Percentiles rank a stretch among this genome's conserved stretches.
Conservation (phyloP, 2,888 invertebrate species). For the Cotesia congregata region DNA sequence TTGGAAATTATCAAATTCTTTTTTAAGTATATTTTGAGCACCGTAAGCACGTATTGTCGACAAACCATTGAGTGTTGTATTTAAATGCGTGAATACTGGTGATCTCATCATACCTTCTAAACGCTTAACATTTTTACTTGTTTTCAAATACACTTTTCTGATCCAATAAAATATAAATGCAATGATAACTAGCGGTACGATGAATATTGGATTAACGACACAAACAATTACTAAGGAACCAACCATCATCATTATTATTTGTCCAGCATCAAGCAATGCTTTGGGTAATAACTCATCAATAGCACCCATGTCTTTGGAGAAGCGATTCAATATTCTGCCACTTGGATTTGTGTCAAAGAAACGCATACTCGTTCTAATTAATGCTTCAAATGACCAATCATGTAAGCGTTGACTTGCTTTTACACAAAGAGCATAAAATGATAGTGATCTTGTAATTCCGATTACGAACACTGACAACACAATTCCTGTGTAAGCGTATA, state of each 20-base stretch:
- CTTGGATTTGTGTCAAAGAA: constrained; percentile 91
- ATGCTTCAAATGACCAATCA: constrained; percentile 72
- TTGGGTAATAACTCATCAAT: constrained; percentile 83
- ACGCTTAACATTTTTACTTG: constrained; percentile 81
- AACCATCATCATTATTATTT: constrained; percentile 69
- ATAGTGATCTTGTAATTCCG: constrained; percentile 70
- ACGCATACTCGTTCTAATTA: constrained; percentile 74
- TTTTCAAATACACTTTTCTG: constrained; percentile 77
- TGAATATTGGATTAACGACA: constrained; percentile 75
- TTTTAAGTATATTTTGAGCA: constrained; percentile 76
- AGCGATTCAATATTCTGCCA: constrained; percentile 84
- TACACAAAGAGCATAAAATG: constrained; percentile 66
- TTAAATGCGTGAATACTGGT: constrained; percentile 85
- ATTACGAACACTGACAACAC: constrained; percentile 67
- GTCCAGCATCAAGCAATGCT: constrained; percentile 75
- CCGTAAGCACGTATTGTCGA: constrained; percentile 81
- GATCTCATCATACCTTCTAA: constrained; percentile 79
- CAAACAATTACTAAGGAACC: constrained; percentile 77
- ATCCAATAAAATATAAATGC: constrained; percentile 74
- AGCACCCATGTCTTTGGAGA: constrained; percentile 87
- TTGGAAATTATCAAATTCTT: constrained; percentile 76
- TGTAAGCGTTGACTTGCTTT: constrained; percentile 73
- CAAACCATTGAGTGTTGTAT: constrained; percentile 81
- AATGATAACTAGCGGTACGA: constrained; percentile 75
- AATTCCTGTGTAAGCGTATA: constrained; percentile 76